Evolutionary conservation across 2,888 invertebrate genomes (phyloP).

Genomic region (Laothoe populi): DNA sequence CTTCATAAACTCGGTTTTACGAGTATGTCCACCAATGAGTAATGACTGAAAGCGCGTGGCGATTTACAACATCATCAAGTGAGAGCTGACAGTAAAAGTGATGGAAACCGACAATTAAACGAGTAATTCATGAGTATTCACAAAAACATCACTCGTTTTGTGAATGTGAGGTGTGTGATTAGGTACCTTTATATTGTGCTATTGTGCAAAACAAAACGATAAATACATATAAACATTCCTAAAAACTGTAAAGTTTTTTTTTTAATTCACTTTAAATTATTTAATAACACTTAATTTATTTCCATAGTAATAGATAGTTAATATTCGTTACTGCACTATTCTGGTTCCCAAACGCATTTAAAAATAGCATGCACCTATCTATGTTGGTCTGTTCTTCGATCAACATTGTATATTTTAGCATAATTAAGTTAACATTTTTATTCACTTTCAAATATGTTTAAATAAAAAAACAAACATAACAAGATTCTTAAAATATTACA

Average conservation of each 20-base stretch:
- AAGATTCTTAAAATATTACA: not conserved
- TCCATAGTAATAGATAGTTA: no score
- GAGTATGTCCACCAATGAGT: slow-evolving; percentile 19
- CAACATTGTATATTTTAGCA: no score
- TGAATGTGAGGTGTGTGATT: slow-evolving; percentile 10
- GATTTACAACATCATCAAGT: slow-evolving; percentile 25
- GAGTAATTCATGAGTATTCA: slow-evolving; percentile 26
- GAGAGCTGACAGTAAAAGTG: slow-evolving; percentile 30
- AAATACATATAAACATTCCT: no score
- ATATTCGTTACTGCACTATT: no score
- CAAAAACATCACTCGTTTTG: slow-evolving; percentile 11
- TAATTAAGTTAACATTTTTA: no score
- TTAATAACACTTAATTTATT: no score
- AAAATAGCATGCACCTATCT: no score
- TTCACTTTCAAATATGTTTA: not conserved
- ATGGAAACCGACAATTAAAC: slow-evolving; percentile 29
- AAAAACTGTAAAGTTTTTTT: no score
- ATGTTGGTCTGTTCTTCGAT: no score
- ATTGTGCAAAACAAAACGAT: not conserved
- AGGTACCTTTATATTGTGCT: slow-evolving; percentile 19
- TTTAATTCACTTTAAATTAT: no score
- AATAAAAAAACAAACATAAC: not conserved
- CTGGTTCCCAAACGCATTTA: no score
- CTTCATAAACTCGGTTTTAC: not conserved
- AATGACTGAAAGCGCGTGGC: slow-evolving; percentile 26